Base-by-base conservation (phyloP, 1,140 invertebrate genomes). In the Cyclina sinensis region DNA sequence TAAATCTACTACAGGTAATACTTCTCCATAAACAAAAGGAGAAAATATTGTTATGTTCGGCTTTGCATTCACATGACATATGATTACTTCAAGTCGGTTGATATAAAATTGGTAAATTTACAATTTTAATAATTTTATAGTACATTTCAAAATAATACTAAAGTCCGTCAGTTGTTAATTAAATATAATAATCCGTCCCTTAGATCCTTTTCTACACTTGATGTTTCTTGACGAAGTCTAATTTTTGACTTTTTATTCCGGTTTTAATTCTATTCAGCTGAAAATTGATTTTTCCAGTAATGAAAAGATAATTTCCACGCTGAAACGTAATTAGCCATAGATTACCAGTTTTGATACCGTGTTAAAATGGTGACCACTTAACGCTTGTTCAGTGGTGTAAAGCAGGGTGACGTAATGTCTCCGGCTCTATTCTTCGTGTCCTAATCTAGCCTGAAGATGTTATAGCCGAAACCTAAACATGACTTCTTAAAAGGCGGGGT, bases 321-420 rank as follows among this genome's bases (percentile, higher is more conserved):
- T 54, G 65, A 70, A 48, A 48, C 74, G 51, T 84, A 84, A 84
- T 84, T 84, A 73, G 46, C 82, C 82, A 84, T 84, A 84, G 82
- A 84, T 84, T 84, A 84, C 82, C 82, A 84, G 82, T 84, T 84
- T 84, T 43, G 43, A 84, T 70, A 46, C 81, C 81, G 32, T 76
- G 37, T 83, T 83, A 83, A 83, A 83, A 65, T 62, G 81, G 21
- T 70, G 62, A 65, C 81, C 81, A 83, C 81, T 83, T 83, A 83
- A 84, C 30, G 62, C 82, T 84, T 65, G 46, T 51, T 70, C 57
- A 37, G 11, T 0, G 62, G 81, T 39, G n/a, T 65, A 83, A 65
- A 51, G 51, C 68, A 73, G 32, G 27, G 65, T 84, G 82, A 84
- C 65, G 82, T 73, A 84, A 84, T 84, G 16, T 74, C 35, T 30